A percentile compares a stretch with the other conserved stretches of the same genome.
Evolutionary conservation across 2,113 vertebrate genomes (phyloP).

Genomic region (Anthoscopus minutus): DNA sequence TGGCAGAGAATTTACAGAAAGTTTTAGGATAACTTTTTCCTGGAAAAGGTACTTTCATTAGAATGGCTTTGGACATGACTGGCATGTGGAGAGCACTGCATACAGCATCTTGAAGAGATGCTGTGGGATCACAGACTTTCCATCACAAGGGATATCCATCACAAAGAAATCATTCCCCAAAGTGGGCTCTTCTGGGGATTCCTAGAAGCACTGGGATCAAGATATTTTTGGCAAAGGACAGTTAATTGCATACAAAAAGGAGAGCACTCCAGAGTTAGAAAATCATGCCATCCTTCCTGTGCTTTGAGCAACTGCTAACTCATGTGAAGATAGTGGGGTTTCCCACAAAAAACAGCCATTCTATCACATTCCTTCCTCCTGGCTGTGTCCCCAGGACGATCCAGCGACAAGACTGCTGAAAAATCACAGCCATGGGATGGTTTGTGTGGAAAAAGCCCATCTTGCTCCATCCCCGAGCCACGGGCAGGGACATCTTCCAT

Average conservation of each 20-base stretch:
- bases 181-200: background rate
- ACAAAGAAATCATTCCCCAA: background rate
- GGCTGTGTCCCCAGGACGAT: background rate
- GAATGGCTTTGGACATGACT: background rate
- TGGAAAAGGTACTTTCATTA: background rate
- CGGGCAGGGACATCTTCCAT: background rate
- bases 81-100: background rate
- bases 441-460: background rate
- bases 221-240: background rate
- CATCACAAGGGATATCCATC: background rate
- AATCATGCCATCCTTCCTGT: background rate
- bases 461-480: background rate
- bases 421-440: background rate
- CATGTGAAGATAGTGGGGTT: background rate
- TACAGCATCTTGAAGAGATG: background rate
- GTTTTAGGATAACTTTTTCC: background rate
- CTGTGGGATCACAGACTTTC: background rate
- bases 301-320: background rate
- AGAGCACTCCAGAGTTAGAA: background rate
- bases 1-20: background rate
- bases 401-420: background rate
- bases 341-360: background rate
- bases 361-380: background rate
- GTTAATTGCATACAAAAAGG: background rate
- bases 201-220: background rate